A percentile compares a stretch with the other conserved stretches of the same genome.
Conservation (phyloP, 2,797 vertebrate genomes). For the Danio jaintianensis region DNA sequence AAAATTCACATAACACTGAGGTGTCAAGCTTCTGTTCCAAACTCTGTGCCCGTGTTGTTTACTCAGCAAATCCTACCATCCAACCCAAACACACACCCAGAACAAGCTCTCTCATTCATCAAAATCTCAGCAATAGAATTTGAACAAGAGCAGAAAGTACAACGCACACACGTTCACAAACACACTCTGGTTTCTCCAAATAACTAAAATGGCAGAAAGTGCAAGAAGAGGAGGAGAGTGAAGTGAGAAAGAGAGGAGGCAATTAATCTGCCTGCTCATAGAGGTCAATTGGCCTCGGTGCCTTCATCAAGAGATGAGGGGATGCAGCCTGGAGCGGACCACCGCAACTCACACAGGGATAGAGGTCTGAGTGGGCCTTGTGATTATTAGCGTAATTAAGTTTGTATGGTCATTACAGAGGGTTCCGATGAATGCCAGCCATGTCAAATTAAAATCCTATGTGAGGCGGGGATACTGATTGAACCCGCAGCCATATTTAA, state of each 20-base stretch:
- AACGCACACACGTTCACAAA: constrained; percentile 10
- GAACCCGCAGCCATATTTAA: constrained; percentile 34
- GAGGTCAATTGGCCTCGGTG: constrained; percentile 57
- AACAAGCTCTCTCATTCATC: background rate
- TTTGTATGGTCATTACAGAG: constrained; percentile 47
- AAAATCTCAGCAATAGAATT: background rate
- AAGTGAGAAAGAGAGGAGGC: constrained; percentile 54
- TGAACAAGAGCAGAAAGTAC: background rate
- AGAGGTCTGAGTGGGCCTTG: constrained; percentile 33
- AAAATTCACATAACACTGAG: constrained; percentile 14
- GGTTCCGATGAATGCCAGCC: constrained; percentile 37
- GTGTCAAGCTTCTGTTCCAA: constrained; percentile 27
- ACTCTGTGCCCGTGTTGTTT: background rate
- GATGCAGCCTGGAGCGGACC: constrained; percentile 39
- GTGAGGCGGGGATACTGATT: constrained; percentile 23
- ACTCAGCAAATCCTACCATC: constrained; percentile 18
- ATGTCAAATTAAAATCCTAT: constrained; percentile 43
- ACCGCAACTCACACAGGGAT: constrained; percentile 38
- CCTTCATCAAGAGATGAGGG: constrained; percentile 52
- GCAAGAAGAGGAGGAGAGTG: constrained; percentile 68
- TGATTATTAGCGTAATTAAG: constrained; percentile 50
- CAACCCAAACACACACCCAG: constrained; percentile 1
- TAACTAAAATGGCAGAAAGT: constrained; percentile 29
- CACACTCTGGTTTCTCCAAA: background rate
- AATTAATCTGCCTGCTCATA: constrained; percentile 66